Evolutionary conservation across 2,888 invertebrate species (phyloP).

Genomic region (Cheilosia vernalis): DNA sequence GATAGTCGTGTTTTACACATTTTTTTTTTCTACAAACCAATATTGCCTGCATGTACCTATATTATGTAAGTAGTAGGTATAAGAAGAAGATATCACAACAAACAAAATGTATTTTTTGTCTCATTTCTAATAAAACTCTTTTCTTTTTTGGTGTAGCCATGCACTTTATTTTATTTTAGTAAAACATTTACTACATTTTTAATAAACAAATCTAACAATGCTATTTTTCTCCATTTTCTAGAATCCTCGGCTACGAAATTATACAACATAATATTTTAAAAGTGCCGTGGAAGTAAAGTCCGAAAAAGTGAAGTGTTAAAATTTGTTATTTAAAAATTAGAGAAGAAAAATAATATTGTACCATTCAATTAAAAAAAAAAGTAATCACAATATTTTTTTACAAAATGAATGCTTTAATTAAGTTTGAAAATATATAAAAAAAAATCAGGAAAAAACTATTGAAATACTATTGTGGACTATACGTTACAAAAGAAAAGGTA

Average conservation of each 20-base stretch:
- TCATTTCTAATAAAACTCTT: background rate
- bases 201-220: background rate
- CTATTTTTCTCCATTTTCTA: conserved; percentile 10
- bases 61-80: too few species aligned
- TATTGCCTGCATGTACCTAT: too few species aligned
- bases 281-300: conserved; percentile 24
- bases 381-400: background rate
- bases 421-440: conserved; percentile 7
- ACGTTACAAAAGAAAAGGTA: conserved; percentile 27
- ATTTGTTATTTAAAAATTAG: background rate
- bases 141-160: background rate
- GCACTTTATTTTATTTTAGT: too few species aligned
- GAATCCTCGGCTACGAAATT: conserved; percentile 16
- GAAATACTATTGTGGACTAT: conserved; percentile 21
- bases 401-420: conserved; percentile 3
- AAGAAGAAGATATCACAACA: too few species aligned
- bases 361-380: background rate
- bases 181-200: background rate
- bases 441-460: conserved; percentile 14
- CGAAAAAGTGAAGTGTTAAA: conserved; percentile 28
- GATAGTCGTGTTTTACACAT: too few species aligned
- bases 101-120: too few species aligned
- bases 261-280: background rate
- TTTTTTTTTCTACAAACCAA: too few species aligned
- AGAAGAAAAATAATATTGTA: background rate